Conservation (phyloP, 2,797 vertebrate species). For the Pangasius larnaudii region DNA sequence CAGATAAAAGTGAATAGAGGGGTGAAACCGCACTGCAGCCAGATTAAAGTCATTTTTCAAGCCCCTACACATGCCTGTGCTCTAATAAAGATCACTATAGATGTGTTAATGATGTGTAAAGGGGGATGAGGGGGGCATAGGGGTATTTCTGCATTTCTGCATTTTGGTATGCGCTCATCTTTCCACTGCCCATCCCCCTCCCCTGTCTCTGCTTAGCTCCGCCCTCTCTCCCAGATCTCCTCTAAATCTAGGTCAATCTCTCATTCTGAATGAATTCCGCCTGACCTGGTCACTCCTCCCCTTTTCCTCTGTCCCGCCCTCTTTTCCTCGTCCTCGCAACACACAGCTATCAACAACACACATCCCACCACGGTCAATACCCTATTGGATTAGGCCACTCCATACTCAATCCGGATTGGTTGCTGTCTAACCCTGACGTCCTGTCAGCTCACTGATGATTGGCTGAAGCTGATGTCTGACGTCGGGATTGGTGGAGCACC, state of each 20-base stretch:
- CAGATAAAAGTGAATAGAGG: constrained; percentile 12
- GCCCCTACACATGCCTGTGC: constrained; percentile 25
- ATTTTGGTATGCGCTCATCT: constrained; percentile 61
- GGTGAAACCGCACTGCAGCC: constrained; percentile 37
- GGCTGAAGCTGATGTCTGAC: constrained; percentile 61
- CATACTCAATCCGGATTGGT: constrained; percentile 70
- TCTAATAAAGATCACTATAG: constrained; percentile 1
- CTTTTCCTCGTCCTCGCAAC: constrained; percentile 61
- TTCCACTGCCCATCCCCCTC: constrained; percentile 55
- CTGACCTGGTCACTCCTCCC: constrained; percentile 70
- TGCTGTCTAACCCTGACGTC: constrained; percentile 61
- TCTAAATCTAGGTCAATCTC: constrained; percentile 82
- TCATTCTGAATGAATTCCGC: constrained; percentile 83
- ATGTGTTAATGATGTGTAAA: constrained; percentile 43
- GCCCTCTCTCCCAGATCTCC: constrained; percentile 69
- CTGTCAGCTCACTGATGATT: constrained; percentile 65
- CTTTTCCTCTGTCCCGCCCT: constrained; percentile 55
- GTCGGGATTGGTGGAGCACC: constrained; percentile 73
- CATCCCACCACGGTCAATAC: constrained; percentile 71
- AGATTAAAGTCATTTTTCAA: constrained; percentile 49
- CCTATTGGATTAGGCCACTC: constrained; percentile 69
- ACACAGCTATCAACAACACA: constrained; percentile 72
- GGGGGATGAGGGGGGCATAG: constrained; percentile 34
- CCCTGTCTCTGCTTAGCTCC: constrained; percentile 73
- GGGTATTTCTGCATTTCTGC: constrained; percentile 49